A percentile compares a stretch with the other conserved stretches of the same genome.
phyloP scores from a whole-genome alignment of 2,797 vertebrate genomes.

The Menidia menidia region DNA sequence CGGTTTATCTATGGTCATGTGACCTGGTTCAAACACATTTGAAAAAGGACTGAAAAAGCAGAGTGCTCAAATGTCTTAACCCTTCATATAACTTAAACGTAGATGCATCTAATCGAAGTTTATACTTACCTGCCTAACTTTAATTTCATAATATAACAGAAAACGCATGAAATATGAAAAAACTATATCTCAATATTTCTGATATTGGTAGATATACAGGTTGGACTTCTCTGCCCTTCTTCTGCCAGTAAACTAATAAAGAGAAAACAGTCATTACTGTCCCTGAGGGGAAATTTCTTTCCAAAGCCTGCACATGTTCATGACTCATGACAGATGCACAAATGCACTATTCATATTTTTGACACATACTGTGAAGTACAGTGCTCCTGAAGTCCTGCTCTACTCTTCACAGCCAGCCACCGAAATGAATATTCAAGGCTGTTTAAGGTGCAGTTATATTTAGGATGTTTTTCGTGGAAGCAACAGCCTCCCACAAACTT shows the following conservation, averaged over 20 bases:
- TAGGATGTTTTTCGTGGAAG: neutral
- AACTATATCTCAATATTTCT: neutral
- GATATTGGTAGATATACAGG: too few species aligned
- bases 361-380: neutral
- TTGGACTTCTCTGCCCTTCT: neutral
- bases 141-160: neutral
- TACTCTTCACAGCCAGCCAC: neutral
- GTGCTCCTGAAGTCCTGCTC: neutral
- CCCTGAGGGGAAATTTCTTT: neutral
- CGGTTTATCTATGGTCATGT: neutral
- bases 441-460: slow-evolving; percentile 9
- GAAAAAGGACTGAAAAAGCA: neutral
- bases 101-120: neutral
- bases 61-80: too few species aligned
- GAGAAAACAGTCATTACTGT: neutral
- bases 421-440: slow-evolving; percentile 4
- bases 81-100: neutral
- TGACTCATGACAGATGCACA: neutral
- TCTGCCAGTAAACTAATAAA: neutral
- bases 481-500: neutral
- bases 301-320: neutral
- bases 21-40: neutral
- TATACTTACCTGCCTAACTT: neutral
- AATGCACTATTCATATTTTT: neutral
- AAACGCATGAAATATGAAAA: too few species aligned